Evolutionary conservation across 2,888 invertebrate genomes (phyloP), one percentile per base, ranked within the genome.

Genomic region (Spilosoma lubricipeda): DNA sequence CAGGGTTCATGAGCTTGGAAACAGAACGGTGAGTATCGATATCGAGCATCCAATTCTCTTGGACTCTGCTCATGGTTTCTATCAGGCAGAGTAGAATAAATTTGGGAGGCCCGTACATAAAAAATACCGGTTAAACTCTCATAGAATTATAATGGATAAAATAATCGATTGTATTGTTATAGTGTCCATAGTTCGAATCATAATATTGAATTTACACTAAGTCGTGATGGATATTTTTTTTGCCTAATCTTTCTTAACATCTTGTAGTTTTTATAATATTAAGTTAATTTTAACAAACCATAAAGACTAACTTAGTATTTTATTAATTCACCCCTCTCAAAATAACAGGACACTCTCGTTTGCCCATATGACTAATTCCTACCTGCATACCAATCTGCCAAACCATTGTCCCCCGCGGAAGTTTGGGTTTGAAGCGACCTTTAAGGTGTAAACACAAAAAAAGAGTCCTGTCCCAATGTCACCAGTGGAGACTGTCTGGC

Each of bases 1-100:
- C 95, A 96, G 97, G 80, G 97, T 98, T 30, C 97, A 97, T 85
- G 97, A 97, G 90, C 96, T 98, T 80, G 98, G 97, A 64, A 97
- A 98, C 87, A 96, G 97, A 92, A 98, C 98, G 94, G 98, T 98
- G 87, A 96, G 97, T 80, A 20, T 42, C 39, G 3, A 20, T 15
- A 45, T 13, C 9, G 39, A 39, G 39, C 11, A 39, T 11, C 39
- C 39, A 39, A 39, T 39, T 11, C 39, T 39, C 11, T 11, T 39
- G 39, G 39, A 39, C 11, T 39, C 9, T 39, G 39, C 11, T 39
- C 11, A 39, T 11, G 2, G 11, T 39, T 39, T 39, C 39, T 11
- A 39, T 39, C 39, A 11, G 39, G 39, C 39, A 39, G 39, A 39
- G 39, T 33, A 11, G 39, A 66, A 39, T n/a, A 2, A 1, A 9